Evolutionary conservation across 2,888 invertebrate species (phyloP).

Genomic region (Endotricha flammealis): DNA sequence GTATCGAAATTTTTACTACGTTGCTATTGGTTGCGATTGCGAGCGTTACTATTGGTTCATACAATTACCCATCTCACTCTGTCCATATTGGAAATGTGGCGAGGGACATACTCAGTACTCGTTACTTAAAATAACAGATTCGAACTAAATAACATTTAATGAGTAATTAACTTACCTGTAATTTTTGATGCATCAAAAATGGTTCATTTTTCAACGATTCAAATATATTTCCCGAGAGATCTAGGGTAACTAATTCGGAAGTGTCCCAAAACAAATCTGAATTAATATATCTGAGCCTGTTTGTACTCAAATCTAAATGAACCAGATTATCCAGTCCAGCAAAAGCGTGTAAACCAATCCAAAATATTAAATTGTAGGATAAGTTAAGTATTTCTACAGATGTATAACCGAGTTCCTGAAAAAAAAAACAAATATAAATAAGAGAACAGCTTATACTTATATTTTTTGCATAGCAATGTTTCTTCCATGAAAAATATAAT

Average conservation of each 20-base stretch:
- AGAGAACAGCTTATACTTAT: too few relatives aligned
- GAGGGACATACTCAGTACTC: too few relatives aligned
- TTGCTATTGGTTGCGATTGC: too few relatives aligned
- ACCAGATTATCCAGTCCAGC: constrained; percentile 65
- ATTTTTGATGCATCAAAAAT: constrained; percentile 71
- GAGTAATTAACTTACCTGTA: constrained; percentile 62
- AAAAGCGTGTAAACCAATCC: constrained; percentile 81
- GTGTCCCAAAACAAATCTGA: constrained; percentile 78
- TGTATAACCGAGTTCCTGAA: constrained; percentile 69
- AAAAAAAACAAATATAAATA: constrained; percentile 5
- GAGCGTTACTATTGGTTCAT: too few relatives aligned
- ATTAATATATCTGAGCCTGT: constrained; percentile 77
- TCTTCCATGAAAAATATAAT: too few relatives aligned
- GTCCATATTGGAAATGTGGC: too few relatives aligned
- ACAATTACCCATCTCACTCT: too few relatives aligned
- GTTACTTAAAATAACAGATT: too few relatives aligned
- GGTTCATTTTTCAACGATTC: constrained; percentile 74
- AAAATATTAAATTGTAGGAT: constrained; percentile 80
- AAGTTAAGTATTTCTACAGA: constrained; percentile 69
- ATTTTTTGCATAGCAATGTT: too few relatives aligned
- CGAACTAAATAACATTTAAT: too few relatives aligned
- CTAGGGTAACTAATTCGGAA: constrained; percentile 67
- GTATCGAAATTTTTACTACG: too few relatives aligned
- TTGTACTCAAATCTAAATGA: constrained; percentile 79
- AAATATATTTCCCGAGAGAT: constrained; percentile 81